These are phyloP conservation scores for Haliaeetus leucogaster DNA, from an alignment of 2,113 vertebrate species.

Conservation along the genomic window DNA sequence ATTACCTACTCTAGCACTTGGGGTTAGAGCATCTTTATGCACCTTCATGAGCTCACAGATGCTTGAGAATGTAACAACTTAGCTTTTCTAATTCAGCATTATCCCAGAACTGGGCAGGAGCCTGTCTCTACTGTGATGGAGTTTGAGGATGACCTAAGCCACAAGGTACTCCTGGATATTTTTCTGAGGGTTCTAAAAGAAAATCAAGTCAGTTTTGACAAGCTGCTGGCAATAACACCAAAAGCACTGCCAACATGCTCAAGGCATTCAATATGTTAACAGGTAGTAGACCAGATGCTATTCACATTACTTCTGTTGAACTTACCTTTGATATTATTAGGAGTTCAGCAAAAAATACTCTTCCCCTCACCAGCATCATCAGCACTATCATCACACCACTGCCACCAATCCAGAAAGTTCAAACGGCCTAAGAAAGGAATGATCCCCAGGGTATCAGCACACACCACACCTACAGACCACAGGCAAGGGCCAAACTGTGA, in stretches of 20 bases:
- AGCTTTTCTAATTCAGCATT: neutral
- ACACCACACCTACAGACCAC: neutral
- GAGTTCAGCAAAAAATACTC: neutral
- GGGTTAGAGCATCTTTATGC: neutral
- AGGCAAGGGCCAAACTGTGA: neutral
- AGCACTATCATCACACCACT: neutral
- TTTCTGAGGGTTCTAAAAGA: slow-evolving; percentile 28
- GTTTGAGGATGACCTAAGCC: neutral
- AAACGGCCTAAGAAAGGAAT: neutral
- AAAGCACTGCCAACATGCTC: neutral
- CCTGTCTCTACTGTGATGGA: neutral
- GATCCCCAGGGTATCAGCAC: neutral
- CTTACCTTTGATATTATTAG: neutral
- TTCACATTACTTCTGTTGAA: slow-evolving; percentile 7
- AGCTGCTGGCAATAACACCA: slow-evolving; percentile 39
- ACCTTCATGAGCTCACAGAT: neutral
- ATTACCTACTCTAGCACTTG: neutral
- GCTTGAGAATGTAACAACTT: neutral
- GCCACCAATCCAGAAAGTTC: neutral
- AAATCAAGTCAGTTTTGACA: slow-evolving; percentile 32
- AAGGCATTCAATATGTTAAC: neutral
- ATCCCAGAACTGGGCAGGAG: neutral
- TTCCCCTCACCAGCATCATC: neutral
- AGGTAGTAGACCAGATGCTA: slow-evolving; percentile 4
- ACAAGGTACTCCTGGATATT: neutral